Evolutionary conservation across 2,888 invertebrate species (phyloP), one percentile per base, ranked within the genome.

Genomic region (Heliconius cydno): DNA sequence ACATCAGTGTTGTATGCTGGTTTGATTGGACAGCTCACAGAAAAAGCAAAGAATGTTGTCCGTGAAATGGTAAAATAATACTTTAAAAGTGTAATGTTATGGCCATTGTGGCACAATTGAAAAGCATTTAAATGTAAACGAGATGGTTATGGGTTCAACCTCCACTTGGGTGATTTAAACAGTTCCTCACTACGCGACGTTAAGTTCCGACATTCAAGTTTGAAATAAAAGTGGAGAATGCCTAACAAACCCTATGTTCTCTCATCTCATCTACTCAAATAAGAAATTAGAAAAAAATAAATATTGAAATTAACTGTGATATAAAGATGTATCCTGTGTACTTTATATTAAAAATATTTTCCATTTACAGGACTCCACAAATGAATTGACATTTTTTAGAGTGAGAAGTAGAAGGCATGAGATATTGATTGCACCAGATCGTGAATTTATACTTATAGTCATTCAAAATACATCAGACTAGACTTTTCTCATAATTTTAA

Each of bases 371-470:
- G 99, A 99, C 92, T 98, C 99, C 60, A 97, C 98, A 78, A 99
- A 99, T 93, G 99, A 99, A 92, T 95, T 99, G 85, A 98, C 99
- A 82, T 99, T 99, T 92, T 95, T 99, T 22, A 96, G 99, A 78
- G 97, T 99, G 80, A 96, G 99, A 85, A 99, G 99, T 81, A 98
- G 99, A 94, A 98, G 99, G 90, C 98, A 99, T 90, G 99, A 99
- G 95, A 99, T 99, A 86, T 98, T 99, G 96, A 98, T 99, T 76
- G 99, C 99, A 34, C 99, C 99, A 38, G 99, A 99, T 89, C 98
- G 98, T 90, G 99, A 99, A 90, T 99, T 98, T 90, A 97, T 99
- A 90, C 95, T 99, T 67, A 98, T 99, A 89, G 98, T 99, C 67
- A 97, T 99, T 87, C 98, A 99, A 91, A 98, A 98, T 93, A 98